Evolutionary conservation across 2,888 invertebrate species (phyloP).

Genomic region (Nomada ferruginata): DNA sequence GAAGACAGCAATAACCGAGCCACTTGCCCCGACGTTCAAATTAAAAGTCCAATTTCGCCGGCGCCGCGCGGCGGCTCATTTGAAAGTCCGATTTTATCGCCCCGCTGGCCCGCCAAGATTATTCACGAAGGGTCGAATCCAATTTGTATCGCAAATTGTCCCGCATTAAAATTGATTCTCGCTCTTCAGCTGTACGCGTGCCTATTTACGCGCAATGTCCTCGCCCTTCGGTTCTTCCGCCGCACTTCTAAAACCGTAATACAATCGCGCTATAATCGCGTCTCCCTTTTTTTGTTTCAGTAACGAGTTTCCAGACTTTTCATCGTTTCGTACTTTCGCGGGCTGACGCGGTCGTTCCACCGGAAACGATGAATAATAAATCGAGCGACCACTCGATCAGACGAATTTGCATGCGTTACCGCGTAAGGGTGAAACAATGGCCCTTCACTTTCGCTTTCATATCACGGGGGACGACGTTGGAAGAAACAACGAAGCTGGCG

Average conservation of each 20-base stretch:
- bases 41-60: conserved; percentile 53
- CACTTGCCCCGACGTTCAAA: conserved; percentile 28
- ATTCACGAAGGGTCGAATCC: conserved; percentile 28
- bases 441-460: neutral
- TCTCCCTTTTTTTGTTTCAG: conserved; percentile 12
- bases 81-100: conserved; percentile 55
- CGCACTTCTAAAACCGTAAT: neutral
- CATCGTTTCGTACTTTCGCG: conserved; percentile 62
- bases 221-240: neutral
- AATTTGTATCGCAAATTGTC: conserved; percentile 43
- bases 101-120: conserved; percentile 18
- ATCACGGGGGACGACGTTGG: neutral
- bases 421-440: conserved; percentile 23
- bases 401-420: conserved; percentile 28
- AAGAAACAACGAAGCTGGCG: neutral
- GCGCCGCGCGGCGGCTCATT: conserved; percentile 28
- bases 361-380: conserved; percentile 39
- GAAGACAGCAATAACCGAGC: conserved; percentile 33
- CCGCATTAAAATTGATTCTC: conserved; percentile 35
- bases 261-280: neutral
- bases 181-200: conserved; percentile 15
- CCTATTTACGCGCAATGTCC: conserved; percentile 25
- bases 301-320: conserved; percentile 51
- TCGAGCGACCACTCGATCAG: conserved; percentile 13
- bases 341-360: conserved; percentile 17